These are phyloP conservation scores for Bungarus multicinctus DNA, from an alignment of 2,113 vertebrate species.

Conservation along the genomic window DNA sequence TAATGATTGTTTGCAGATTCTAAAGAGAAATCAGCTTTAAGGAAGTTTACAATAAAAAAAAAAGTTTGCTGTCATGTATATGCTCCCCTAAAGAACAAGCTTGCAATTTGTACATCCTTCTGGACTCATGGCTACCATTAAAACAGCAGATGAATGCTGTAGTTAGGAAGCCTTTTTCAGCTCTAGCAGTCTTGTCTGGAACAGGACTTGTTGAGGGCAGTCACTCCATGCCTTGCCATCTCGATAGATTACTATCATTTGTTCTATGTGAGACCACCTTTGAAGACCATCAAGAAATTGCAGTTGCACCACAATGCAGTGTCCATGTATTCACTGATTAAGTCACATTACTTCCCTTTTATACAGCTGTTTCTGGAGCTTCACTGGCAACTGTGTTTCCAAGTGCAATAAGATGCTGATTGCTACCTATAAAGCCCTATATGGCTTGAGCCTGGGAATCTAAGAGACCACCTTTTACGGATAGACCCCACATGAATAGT, in stretches of 20 bases:
- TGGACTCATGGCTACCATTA: neutral
- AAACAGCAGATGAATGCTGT: neutral
- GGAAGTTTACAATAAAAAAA: neutral
- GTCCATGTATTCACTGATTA: neutral
- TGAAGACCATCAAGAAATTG: neutral
- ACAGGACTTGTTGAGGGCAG: neutral
- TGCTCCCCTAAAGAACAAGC: neutral
- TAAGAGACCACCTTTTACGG: neutral
- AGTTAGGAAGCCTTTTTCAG: neutral
- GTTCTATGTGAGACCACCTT: neutral
- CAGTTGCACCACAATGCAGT: neutral
- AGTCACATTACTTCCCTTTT: neutral
- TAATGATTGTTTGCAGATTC: neutral
- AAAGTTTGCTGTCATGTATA: neutral
- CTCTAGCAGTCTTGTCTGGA: neutral
- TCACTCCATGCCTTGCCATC: neutral
- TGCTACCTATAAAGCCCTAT: neutral
- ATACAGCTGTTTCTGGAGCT: neutral
- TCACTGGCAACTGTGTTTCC: neutral
- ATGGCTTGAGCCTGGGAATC: neutral
- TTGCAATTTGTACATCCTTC: neutral
- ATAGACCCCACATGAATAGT: neutral
- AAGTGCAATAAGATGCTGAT: neutral
- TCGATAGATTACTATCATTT: neutral
- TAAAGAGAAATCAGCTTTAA: fast-evolving